These are phyloP conservation scores for Podiceps cristatus DNA, from an alignment of 2,113 vertebrate species.

Conservation along the genomic window DNA sequence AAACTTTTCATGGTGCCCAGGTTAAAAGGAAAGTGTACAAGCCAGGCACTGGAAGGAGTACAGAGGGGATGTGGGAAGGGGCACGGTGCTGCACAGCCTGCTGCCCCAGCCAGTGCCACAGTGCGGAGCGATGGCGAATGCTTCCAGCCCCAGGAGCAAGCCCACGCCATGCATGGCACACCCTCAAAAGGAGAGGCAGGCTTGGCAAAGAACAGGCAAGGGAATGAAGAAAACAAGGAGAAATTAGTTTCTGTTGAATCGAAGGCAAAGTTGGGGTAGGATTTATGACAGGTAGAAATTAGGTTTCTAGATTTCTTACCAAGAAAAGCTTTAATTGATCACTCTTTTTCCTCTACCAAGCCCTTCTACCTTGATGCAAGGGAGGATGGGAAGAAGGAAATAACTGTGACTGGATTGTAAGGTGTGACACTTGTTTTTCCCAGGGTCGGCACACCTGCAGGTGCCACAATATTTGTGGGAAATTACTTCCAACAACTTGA, in stretches of 20 bases:
- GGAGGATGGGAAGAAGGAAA: neutral
- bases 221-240: neutral
- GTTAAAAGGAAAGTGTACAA: neutral
- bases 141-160: neutral
- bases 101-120: neutral
- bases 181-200: neutral
- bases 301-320: neutral
- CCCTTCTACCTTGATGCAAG: neutral
- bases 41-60: neutral
- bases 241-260: neutral
- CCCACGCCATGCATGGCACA: fast-evolving
- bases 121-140: neutral
- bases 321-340: neutral
- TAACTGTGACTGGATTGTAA: neutral
- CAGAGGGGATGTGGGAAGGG: neutral
- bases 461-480: neutral
- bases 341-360: neutral
- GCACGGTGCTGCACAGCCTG: fast-evolving
- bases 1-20: neutral
- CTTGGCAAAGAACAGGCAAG: neutral
- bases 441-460: neutral
- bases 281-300: neutral
- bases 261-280: neutral
- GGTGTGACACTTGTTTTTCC: neutral
- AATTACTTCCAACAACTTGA: neutral